Base-by-base conservation (phyloP, 2,888 invertebrate genomes). In the Eupithecia inturbata region DNA sequence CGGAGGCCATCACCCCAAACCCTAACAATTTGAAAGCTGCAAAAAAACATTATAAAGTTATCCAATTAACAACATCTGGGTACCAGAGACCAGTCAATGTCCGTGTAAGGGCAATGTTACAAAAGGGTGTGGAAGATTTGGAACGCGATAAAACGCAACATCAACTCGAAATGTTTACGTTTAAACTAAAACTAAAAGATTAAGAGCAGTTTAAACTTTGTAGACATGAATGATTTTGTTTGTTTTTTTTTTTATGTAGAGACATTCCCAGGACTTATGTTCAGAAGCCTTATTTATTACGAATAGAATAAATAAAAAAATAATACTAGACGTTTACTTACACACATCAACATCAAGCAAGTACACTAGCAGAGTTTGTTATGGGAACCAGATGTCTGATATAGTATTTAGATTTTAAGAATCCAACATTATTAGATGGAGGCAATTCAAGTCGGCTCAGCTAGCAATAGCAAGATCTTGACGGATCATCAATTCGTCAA, bases 101-200 rank as follows among this genome's bases (percentile, higher is more conserved):
- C 73, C 76, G 76, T 76, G 68, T 71, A 71, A 73, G 73, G 73
- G 68, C 73, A 76, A 74, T 74, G 72, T 73, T 74, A 71, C 77
- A 77, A 82, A 80, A 79, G 77, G 76, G 77, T 76, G 78, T 78
- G 64, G 77, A 79, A 82, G 81, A 85, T 83, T 82, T 81, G 74
- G 81, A 77, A 81, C 81, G 76, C 75, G 82, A 84, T 85, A 82
- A 81, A 82, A 79, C 60, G 68, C 64, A 68, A 76, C 78, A 75
- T 71, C 70, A 75, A 78, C 69, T 80, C 78, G 75, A 79, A 79
- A 79, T 80, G 68, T 77, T 74, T 70, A 76, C 77, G 79, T 82
- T 79, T 78, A 79, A 80, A 79, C 19, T 81, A 80, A 79, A 82
- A 79, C 79, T 70, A 71, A 71, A 77, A 77, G 79, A 77, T 39